Conservation (phyloP, 2,113 vertebrate genomes). For the Hystrix brachyura region DNA sequence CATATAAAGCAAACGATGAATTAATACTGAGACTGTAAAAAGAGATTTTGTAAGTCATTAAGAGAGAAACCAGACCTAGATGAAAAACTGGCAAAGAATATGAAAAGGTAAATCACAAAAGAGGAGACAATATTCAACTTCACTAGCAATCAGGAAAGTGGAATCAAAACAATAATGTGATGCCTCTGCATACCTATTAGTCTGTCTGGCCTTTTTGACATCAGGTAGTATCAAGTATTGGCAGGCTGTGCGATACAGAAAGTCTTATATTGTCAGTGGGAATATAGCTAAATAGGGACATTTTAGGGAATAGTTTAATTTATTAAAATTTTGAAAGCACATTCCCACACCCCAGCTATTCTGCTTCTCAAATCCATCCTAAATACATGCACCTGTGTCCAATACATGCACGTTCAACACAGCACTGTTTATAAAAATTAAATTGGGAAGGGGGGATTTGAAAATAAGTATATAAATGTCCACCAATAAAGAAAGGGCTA, state of each 20-base stretch:
- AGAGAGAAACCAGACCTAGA: neutral
- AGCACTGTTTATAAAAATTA: neutral
- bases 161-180: neutral
- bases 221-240: too few species aligned
- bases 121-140: neutral
- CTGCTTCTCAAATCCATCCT: neutral
- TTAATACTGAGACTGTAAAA: neutral
- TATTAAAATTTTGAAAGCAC: neutral
- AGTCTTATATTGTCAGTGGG: neutral
- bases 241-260: neutral
- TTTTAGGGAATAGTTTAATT: neutral
- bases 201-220: neutral
- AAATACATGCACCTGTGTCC: neutral
- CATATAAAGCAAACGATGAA: neutral
- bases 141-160: neutral
- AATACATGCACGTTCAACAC: neutral
- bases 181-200: neutral
- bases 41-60: neutral
- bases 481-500: neutral
- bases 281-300: too few species aligned
- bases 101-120: neutral
- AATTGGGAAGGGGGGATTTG: neutral
- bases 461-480: neutral
- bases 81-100: neutral
- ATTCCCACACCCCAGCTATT: neutral